Evolutionary conservation across 2,797 vertebrate genomes (phyloP), one percentile per base, ranked within the genome.

Genomic region (Chromobotia macracanthus): DNA sequence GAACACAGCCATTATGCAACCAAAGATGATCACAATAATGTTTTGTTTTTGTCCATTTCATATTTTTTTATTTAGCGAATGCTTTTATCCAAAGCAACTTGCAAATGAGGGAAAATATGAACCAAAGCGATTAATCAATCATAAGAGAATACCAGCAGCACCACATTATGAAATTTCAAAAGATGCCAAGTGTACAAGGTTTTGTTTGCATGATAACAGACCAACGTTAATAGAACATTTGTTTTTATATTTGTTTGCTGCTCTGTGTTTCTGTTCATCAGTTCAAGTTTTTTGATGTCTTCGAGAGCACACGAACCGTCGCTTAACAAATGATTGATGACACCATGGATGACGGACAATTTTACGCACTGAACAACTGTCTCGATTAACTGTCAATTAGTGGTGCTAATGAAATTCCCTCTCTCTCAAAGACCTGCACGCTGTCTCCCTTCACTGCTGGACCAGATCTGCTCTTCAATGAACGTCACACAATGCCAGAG

Each of bases 341-440:
- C 84, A 81, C 65, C 83, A 82, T 55, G 80, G 85, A 80, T 89
- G 90, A 93, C 88, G 88, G 90, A 88, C 82, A 81, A 83, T 86
- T 84, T 92, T 92, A 93, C 92, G 87, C 89, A 85, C 89, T 78
- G 83, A 86, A 92, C 93, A 89, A 89, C 89, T 84, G 81, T 87
- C 85, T 89, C 91, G 94, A 28, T 94, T 91, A 92, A 92, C 91
- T 85, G 89, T 89, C 90, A 90, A 89, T 92, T 93, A 92, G 84
- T 61, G 83, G 72, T 69, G 76, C 81, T 86, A 75, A 89, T 88
- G 87, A 64, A 86, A 85, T 86, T 86, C 75, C 41, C 77, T 28
- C 56, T 60, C 56, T 69, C 25, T 46, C 11, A 15, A 61, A 41
- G 55, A 58, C 21, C 53, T 25, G 28, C 19, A 21, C 46, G 3